A percentile compares a stretch with the other conserved stretches of the same genome.
These are phyloP conservation scores for Ceryle rudis DNA, from an alignment of 2,797 vertebrate species.

Conservation along the genomic window DNA sequence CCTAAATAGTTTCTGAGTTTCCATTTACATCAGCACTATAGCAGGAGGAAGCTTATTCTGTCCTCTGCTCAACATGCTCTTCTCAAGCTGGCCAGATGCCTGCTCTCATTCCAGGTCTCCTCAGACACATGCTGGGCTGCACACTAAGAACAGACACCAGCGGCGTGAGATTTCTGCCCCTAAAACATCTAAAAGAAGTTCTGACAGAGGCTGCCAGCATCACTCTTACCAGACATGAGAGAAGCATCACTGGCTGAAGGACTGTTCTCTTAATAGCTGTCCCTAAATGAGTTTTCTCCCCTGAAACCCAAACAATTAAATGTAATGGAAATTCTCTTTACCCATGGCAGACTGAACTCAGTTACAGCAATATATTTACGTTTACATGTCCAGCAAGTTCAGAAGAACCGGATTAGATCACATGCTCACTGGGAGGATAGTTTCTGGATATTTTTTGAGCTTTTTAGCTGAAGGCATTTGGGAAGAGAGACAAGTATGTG, in stretches of 20 bases:
- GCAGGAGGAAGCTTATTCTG: not conserved
- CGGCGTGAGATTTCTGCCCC: not conserved
- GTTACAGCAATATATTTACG: not conserved
- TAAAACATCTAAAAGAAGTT: not conserved
- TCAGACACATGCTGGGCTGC: not conserved
- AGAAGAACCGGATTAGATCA: not conserved
- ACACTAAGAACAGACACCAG: not conserved
- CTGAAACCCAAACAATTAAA: not conserved
- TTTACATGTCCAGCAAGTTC: not conserved
- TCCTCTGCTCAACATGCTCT: not conserved
- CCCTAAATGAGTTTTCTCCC: not conserved
- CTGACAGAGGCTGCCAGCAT: not conserved
- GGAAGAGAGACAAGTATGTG: not conserved
- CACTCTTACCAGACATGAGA: not conserved
- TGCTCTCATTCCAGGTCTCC: not conserved
- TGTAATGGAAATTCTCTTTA: not conserved
- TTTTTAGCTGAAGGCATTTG: not conserved
- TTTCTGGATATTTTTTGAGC: not conserved
- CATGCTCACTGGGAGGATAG: not conserved
- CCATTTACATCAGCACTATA: not conserved
- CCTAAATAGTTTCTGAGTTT: not conserved
- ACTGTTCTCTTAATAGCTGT: not conserved
- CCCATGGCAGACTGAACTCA: not conserved
- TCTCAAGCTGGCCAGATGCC: not conserved
- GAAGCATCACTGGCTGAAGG: not conserved